These are phyloP conservation scores for Sycobia sp. DNA, from an alignment of 1,140 invertebrate species.

Conservation along the genomic window DNA sequence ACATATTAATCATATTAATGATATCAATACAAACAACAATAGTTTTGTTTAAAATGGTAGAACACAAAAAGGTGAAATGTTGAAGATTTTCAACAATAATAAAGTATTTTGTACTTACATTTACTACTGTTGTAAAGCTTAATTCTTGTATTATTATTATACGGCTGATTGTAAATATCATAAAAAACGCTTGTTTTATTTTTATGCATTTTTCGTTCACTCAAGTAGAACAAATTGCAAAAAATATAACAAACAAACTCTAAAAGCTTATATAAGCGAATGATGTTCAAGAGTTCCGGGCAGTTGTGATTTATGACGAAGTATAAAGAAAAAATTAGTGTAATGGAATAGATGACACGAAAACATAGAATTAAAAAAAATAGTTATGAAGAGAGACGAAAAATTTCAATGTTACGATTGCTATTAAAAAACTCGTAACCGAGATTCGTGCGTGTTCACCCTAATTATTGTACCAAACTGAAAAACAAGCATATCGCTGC, in stretches of 20 bases:
- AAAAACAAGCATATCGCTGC: conserved; percentile 25
- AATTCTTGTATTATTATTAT: conserved; percentile 55
- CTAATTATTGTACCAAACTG: conserved; percentile 34
- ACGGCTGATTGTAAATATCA: conserved; percentile 63
- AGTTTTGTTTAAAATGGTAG: conserved; percentile 11
- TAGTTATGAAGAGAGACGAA: no score
- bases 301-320: no score
- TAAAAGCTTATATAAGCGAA: no score
- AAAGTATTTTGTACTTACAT: conserved; percentile 49
- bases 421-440: neutral
- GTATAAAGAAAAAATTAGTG: no score
- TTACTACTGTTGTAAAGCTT: conserved; percentile 62
- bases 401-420: no score
- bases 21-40: conserved; percentile 8
- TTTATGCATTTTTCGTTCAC: conserved; percentile 44
- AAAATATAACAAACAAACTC: neutral
- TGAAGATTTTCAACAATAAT: neutral
- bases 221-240: neutral
- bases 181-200: conserved; percentile 58
- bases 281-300: no score
- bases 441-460: conserved; percentile 24
- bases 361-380: neutral
- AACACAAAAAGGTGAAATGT: conserved; percentile 8
- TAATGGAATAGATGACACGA: no score
- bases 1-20: neutral